Evolutionary conservation across 2,888 invertebrate species (phyloP).

Genomic region (Ferrisia virgata): DNA sequence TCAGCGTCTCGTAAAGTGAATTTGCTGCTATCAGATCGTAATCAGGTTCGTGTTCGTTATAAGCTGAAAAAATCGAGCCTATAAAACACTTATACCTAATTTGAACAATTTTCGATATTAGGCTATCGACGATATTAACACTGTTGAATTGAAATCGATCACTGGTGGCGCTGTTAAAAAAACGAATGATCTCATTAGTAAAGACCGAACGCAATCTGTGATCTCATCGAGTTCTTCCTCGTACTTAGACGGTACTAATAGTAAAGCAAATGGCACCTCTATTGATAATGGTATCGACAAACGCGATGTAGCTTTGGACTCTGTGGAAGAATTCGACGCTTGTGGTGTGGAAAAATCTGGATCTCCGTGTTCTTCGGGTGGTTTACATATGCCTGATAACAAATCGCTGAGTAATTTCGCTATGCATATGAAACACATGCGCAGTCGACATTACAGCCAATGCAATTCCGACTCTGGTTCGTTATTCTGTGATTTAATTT

Average conservation of each 20-base stretch:
- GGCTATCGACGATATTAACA: not conserved
- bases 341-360: constrained; percentile 52
- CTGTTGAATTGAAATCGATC: constrained; percentile 17
- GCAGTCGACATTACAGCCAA: constrained; percentile 64
- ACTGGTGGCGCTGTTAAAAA: not conserved
- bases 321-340: constrained; percentile 51
- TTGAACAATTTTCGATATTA: not conserved
- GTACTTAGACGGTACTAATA: not conserved
- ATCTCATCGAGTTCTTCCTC: constrained; percentile 19
- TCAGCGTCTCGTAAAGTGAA: constrained; percentile 45
- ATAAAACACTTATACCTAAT: too few species aligned
- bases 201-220: not conserved
- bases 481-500: too few species aligned
- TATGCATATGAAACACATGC: constrained; percentile 56
- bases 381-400: constrained; percentile 62
- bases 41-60: constrained; percentile 48
- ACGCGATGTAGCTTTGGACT: not conserved
- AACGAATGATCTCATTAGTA: constrained; percentile 35
- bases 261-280: not conserved
- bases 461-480: constrained; percentile 52
- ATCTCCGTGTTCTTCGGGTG: constrained; percentile 60
- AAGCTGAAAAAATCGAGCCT: too few species aligned
- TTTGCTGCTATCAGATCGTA: constrained; percentile 48
- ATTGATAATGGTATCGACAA: not conserved
- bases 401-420: constrained; percentile 59